Evolutionary conservation across 1,140 invertebrate species (phyloP), one percentile per base, ranked within the genome.

Genomic region (Drosophila tani): DNA sequence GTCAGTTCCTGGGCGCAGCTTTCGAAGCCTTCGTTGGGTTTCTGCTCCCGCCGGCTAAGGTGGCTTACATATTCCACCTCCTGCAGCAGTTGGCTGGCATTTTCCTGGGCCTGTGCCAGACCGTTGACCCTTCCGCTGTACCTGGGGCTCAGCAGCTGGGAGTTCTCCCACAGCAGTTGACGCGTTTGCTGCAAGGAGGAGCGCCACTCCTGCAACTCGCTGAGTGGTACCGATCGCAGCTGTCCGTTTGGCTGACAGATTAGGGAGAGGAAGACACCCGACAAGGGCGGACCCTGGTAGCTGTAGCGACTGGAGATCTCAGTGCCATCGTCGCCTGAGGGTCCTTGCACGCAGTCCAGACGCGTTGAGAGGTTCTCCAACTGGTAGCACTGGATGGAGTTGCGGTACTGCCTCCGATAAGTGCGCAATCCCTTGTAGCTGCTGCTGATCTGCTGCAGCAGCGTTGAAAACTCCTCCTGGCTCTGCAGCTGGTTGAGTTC

Each of bases 161-260:
- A 51, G 62, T 92, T 92, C 29, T 84, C 79, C 91, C 91, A 92
- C 0, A 92, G 55, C 41, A 92, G 43, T 8, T 91, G 82, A 8
- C 80, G 71, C 1, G 83, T 75, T 49, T 92, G 49, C 15, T 75
- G 69, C 46, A 93, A 46, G 0, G 81, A 62, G 3, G 55, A 45
- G 11, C 82, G 76, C 92, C 92, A 93, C 2, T 68, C 62, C 21
- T 77, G 68, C 58, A 93, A 24, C 38, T 93, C 77, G 35, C 65
- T 88, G 0, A 93, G 57, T 1, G 88, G 86, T 15, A 92, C 87
- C 12, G 86, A 62, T 24, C 82, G 68, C 17, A 92, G 62, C n/a
- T 80, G 79, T 19, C 91, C 91, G 53, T 85, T 82, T 1, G 66
- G 4, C 17, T 87, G 69, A 21, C 82, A 92, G 5, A 92, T 45